These are phyloP conservation scores for Xanthorhoe designata DNA, from an alignment of 2,888 invertebrate genomes.

Conservation along the genomic window DNA sequence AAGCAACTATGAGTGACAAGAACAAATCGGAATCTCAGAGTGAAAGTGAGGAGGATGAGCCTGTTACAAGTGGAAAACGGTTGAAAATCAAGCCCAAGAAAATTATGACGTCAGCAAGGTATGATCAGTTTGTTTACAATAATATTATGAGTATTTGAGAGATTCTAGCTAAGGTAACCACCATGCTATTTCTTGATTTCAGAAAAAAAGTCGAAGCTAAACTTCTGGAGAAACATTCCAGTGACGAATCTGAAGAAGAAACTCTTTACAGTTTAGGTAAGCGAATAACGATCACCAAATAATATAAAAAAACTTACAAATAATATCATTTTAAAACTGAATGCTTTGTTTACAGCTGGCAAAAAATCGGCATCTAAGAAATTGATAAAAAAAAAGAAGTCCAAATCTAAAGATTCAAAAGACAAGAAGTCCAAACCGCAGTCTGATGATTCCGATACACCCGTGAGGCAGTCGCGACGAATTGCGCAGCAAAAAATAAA, in stretches of 20 bases:
- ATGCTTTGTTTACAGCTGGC: conserved; percentile 57
- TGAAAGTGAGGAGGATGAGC: conserved; percentile 77
- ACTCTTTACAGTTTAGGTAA: conserved; percentile 78
- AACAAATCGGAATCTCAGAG: conserved; percentile 80
- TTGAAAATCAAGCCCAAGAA: conserved; percentile 82
- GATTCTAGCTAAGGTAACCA: background rate
- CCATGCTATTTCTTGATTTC: conserved; percentile 47
- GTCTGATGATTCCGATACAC: conserved; percentile 69
- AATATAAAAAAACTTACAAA: background rate
- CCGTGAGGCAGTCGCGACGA: conserved; percentile 92
- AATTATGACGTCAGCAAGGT: conserved; percentile 73
- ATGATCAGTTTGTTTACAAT: conserved; percentile 32
- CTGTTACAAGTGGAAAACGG: conserved; percentile 72
- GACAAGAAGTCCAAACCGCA: conserved; percentile 50
- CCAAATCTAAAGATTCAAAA: conserved; percentile 44
- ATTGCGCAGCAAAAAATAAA: conserved; percentile 95
- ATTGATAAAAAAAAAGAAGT: conserved; percentile 59
- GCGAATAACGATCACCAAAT: background rate
- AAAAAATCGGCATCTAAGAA: conserved; percentile 69
- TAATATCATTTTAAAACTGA: background rate
- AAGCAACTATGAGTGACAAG: conserved; percentile 72
- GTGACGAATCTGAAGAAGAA: conserved; percentile 82
- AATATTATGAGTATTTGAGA: background rate
- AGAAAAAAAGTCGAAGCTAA: conserved; percentile 86
- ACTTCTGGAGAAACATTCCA: conserved; percentile 79